A percentile compares a stretch with the other conserved stretches of the same genome.
Conservation (phyloP, 35 echinoderm and acorn worm species). For the Acanthaster planci region DNA sequence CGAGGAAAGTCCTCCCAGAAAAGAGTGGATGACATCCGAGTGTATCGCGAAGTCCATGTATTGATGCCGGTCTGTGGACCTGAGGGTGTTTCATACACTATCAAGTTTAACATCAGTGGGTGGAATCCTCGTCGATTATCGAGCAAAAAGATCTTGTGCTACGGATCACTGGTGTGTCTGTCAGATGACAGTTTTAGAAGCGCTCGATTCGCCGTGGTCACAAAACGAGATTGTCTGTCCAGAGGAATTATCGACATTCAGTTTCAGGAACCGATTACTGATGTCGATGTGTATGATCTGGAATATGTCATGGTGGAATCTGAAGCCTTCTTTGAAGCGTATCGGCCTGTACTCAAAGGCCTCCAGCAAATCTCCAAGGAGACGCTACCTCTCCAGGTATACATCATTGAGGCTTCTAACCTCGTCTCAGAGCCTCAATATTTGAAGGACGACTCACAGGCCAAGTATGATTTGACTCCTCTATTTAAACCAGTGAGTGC, state of each 20-base stretch:
- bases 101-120: conserved; percentile 49
- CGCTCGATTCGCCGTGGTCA: conserved; percentile 63
- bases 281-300: background rate
- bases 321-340: conserved; percentile 71
- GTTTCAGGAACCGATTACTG: background rate
- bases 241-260: conserved; percentile 14
- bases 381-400: conserved; percentile 53
- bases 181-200: conserved; percentile 74
- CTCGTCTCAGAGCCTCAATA: conserved; percentile 7
- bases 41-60: conserved; percentile 49
- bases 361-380: conserved; percentile 46
- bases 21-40: conserved; percentile 20
- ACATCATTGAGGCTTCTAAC: conserved; percentile 28
- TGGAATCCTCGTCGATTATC: conserved; percentile 60
- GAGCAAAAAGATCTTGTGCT: conserved; percentile 42
- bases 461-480: conserved; percentile 12
- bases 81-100: conserved; percentile 25
- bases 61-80: background rate
- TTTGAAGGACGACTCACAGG: background rate
- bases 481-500: background rate
- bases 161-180: conserved; percentile 85
- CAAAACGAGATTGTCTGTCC: conserved; percentile 39
- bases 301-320: conserved; percentile 75
- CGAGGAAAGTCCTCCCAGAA: background rate
- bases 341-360: conserved; percentile 61